Evolutionary conservation across 2,113 vertebrate genomes (phyloP).

Genomic region (Vulpes lagopus): DNA sequence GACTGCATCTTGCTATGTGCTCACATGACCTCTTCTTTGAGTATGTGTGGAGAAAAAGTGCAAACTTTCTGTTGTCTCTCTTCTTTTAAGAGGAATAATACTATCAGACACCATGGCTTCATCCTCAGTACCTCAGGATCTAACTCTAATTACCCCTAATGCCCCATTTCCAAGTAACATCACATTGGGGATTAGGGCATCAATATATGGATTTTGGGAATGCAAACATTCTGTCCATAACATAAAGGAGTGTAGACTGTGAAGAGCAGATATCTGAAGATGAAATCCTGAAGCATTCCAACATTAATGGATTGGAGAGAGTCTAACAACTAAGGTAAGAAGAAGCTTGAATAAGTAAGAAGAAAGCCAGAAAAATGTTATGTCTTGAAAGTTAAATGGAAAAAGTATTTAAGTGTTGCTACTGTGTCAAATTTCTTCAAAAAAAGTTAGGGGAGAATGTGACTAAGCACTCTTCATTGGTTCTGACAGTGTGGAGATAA

Average conservation of each 20-base stretch:
- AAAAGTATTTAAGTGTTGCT: background rate
- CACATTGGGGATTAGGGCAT: no score
- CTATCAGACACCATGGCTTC: background rate
- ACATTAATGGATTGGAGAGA: background rate
- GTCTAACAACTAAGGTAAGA: background rate
- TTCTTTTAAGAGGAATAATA: background rate
- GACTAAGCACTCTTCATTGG: background rate
- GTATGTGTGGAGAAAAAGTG: no score
- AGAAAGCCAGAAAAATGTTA: background rate
- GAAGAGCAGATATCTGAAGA: background rate
- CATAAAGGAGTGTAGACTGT: background rate
- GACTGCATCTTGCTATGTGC: background rate
- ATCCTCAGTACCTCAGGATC: background rate
- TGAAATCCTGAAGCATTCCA: background rate
- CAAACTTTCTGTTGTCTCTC: background rate
- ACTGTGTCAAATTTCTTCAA: background rate
- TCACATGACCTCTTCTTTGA: background rate
- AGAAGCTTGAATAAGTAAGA: background rate
- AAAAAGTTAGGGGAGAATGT: background rate
- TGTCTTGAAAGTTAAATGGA: background rate
- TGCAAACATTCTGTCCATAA: background rate
- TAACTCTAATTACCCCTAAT: background rate
- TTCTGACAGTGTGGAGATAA: background rate
- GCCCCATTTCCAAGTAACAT: background rate
- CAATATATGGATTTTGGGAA: background rate